Conservation (phyloP, 2,797 vertebrate species). For the Novumbra hubbsi region DNA sequence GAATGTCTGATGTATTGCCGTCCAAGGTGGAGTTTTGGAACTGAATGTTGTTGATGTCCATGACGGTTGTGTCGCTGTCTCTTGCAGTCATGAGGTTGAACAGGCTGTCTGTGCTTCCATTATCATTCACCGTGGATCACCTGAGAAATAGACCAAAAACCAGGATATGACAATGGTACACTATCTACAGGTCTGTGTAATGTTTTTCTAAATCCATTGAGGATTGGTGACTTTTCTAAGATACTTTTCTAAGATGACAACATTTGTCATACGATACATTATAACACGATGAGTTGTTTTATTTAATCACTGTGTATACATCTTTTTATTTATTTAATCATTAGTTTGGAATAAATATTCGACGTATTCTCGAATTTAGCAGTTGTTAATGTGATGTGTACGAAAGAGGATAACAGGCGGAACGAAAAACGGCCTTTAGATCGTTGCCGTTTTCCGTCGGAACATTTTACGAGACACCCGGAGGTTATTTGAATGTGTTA, state of each 20-base stretch:
- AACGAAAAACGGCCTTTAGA: background rate
- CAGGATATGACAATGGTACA: background rate
- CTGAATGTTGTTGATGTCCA: constrained; percentile 72
- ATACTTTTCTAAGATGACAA: background rate
- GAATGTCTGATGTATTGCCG: constrained; percentile 72
- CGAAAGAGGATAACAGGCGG: background rate
- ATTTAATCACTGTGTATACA: too few species aligned
- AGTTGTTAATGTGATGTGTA: background rate
- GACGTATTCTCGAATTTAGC: background rate
- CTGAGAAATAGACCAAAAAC: constrained; percentile 58
- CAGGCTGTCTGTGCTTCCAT: constrained; percentile 46
- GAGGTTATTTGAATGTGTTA: constrained; percentile 13
- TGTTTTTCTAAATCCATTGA: background rate
- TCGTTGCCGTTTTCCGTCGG: constrained; percentile 27
- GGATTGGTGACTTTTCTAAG: background rate
- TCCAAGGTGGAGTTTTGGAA: constrained; percentile 71
- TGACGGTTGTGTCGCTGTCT: constrained; percentile 53
- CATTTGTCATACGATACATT: background rate
- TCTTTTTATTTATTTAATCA: background rate
- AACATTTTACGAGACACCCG: constrained; percentile 52
- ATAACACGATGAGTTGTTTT: too few species aligned
- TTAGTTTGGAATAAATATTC: background rate
- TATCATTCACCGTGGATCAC: constrained; percentile 23
- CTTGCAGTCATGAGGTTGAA: constrained; percentile 28
- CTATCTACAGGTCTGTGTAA: background rate